These are phyloP conservation scores for Alviniconcha strummeri DNA, from an alignment of 2,888 invertebrate genomes.

Conservation along the genomic window DNA sequence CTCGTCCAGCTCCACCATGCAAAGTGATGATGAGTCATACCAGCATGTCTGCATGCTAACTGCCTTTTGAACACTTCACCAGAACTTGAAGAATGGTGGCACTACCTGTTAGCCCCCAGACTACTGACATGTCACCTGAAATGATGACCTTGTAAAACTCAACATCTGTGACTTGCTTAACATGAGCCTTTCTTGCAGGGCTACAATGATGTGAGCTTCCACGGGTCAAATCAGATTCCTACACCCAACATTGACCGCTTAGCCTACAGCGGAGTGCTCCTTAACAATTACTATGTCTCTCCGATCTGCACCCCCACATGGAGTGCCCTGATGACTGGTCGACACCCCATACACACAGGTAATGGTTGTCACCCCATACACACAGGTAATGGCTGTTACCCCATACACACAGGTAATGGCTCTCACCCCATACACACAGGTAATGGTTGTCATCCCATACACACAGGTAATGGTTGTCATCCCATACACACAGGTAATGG, in stretches of 20 bases:
- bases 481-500: too few species aligned
- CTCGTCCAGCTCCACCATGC: too few species aligned
- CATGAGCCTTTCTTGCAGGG: constrained; percentile 79
- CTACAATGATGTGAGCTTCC: constrained; percentile 94
- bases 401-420: constrained; percentile 89
- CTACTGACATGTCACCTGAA: too few species aligned
- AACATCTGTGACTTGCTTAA: too few species aligned
- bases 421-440: constrained; percentile 93
- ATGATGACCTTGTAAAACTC: too few species aligned
- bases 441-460: constrained; percentile 62
- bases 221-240: constrained; percentile 88
- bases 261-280: constrained; percentile 87
- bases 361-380: constrained; percentile 91
- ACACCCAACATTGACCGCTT: constrained; percentile 94
- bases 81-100: too few species aligned
- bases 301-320: constrained; percentile 94
- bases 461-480: too few species aligned
- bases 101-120: too few species aligned
- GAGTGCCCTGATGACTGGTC: constrained; percentile 92
- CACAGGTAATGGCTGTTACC: constrained; percentile 89
- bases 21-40: too few species aligned
- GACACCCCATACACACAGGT: constrained; percentile 93
- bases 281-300: constrained; percentile 92
- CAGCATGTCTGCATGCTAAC: too few species aligned
- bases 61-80: too few species aligned